phyloP scores from a whole-genome alignment of 1,140 invertebrate genomes.

The Archivesica marissinica region DNA sequence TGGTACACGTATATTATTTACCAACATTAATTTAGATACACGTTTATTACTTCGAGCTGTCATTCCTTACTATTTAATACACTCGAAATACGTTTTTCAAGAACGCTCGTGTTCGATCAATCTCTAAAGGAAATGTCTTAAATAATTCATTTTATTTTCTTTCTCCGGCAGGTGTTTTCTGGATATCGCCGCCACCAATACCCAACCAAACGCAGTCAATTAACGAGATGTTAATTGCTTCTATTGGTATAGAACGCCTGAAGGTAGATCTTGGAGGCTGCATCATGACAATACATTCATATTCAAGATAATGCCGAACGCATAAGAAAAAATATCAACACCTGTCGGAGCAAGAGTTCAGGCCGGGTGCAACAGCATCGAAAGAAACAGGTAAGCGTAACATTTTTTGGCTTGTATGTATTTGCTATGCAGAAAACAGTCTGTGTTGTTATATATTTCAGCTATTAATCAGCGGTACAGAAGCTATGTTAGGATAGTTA shows the following conservation, averaged over 20 bases:
- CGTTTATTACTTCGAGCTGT: neutral
- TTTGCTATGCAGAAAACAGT: too few relatives aligned
- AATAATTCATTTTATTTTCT: conserved; percentile 37
- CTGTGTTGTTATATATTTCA: too few relatives aligned
- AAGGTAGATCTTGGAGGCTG: neutral
- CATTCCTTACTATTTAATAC: neutral
- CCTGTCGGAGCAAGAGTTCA: neutral
- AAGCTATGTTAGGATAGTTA: too few relatives aligned
- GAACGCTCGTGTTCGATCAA: neutral
- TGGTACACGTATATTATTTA: too few relatives aligned
- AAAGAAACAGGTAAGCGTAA: conserved; percentile 6
- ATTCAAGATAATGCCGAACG: neutral
- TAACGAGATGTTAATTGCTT: conserved; percentile 18
- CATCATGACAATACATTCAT: neutral
- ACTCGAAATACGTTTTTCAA: neutral
- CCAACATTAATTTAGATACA: too few relatives aligned
- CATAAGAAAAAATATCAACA: conserved; percentile 1
- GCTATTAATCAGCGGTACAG: too few relatives aligned
- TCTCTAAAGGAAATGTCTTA: neutral
- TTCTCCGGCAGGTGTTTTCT: conserved; percentile 23
- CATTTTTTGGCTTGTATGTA: too few relatives aligned
- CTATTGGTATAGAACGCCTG: neutral
- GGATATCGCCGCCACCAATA: neutral
- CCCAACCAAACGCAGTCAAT: conserved; percentile 1
- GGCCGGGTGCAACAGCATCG: neutral